A percentile compares a stretch with the other conserved stretches of the same genome.
phyloP scores from a whole-genome alignment of 2,888 invertebrate genomes.

The Calliscelio sp. region DNA sequence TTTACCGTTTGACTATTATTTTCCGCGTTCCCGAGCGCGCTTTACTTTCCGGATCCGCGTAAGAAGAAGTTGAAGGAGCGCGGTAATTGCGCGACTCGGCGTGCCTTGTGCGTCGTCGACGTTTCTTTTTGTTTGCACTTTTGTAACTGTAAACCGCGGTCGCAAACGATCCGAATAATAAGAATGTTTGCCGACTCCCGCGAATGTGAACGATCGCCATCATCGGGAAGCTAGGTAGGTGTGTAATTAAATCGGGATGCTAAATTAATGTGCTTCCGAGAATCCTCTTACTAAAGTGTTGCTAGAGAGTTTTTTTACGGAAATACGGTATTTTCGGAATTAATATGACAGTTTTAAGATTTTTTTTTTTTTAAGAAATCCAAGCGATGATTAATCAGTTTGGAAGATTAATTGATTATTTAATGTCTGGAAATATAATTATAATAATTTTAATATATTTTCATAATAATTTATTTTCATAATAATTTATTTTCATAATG shows the following conservation, averaged over 20 bases:
- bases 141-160: constrained; percentile 52
- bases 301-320: not conserved
- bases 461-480: too few species aligned
- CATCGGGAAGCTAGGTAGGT: constrained; percentile 10
- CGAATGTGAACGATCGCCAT: constrained; percentile 26
- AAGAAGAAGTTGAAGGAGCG: constrained; percentile 57
- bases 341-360: too few species aligned
- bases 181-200: constrained; percentile 31
- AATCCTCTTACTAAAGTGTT: constrained; percentile 8
- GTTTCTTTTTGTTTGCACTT: constrained; percentile 26
- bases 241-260: constrained; percentile 43
- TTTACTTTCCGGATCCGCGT: constrained; percentile 71
- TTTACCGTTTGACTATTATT: constrained; percentile 69
- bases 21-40: constrained; percentile 69
- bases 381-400: too few species aligned
- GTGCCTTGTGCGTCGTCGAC: constrained; percentile 38
- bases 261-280: constrained; percentile 37
- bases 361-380: too few species aligned
- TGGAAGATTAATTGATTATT: too few species aligned
- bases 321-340: too few species aligned
- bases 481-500: too few species aligned
- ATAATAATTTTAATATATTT: too few species aligned
- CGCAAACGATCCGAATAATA: constrained; percentile 44
- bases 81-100: constrained; percentile 61
- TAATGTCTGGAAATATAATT: too few species aligned